These are phyloP conservation scores for Zaprionus kolodkinae DNA, from an alignment of 1,140 invertebrate genomes.

Conservation along the genomic window DNA sequence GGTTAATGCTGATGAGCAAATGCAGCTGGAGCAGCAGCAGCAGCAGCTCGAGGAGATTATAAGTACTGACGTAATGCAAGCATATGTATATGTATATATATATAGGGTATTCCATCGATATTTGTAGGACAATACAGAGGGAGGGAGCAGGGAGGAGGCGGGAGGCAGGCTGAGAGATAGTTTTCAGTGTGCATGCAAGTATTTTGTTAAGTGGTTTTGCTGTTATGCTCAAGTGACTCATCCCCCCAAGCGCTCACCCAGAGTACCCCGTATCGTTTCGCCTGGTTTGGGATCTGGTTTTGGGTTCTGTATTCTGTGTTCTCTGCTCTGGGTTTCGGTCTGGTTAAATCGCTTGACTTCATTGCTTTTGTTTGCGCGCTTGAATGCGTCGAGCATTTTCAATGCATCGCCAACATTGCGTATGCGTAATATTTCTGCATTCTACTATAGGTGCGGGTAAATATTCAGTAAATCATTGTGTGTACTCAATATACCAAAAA, in stretches of 20 bases:
- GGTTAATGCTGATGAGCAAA: conserved; percentile 15
- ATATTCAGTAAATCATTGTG: conserved; percentile 22
- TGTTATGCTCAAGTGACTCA: conserved; percentile 24
- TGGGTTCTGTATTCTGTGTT: conserved; percentile 1
- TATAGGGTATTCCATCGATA: conserved; percentile 5
- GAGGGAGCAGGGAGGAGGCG: background rate
- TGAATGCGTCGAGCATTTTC: conserved; percentile 35
- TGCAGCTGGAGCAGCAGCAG: background rate
- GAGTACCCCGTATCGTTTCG: background rate
- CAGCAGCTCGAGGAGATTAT: conserved; percentile 6
- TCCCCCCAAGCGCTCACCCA: background rate
- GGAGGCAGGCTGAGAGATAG: conserved; percentile 8
- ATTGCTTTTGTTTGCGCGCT: conserved; percentile 40
- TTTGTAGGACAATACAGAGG: background rate
- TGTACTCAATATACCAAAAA: conserved; percentile 1
- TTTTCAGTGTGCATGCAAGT: conserved; percentile 33
- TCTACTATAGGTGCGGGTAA: conserved; percentile 3
- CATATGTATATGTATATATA: conserved; percentile 11
- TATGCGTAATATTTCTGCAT: conserved; percentile 44
- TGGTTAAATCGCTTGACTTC: conserved; percentile 38
- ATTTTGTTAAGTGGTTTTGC: conserved; percentile 46
- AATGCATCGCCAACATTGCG: conserved; percentile 28
- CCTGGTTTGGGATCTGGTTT: background rate
- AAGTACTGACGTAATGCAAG: conserved; percentile 3
- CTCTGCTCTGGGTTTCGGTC: background rate